A percentile compares a stretch with the other conserved stretches of the same genome.
phyloP scores from a whole-genome alignment of 2,113 vertebrate species.

The Oplegnathus fasciatus region DNA sequence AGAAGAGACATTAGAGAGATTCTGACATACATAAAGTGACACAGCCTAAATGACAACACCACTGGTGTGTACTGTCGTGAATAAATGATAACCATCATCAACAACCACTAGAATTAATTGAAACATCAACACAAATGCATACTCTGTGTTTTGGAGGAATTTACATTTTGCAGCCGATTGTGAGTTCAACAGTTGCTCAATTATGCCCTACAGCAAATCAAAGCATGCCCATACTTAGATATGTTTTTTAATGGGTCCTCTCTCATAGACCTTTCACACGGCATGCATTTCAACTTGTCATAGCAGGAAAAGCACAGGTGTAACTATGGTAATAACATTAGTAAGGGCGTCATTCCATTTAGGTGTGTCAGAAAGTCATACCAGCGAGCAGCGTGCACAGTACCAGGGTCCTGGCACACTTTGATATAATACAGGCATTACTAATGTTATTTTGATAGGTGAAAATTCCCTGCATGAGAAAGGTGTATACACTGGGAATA shows the following conservation, averaged over 20 bases:
- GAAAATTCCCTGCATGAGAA: neutral
- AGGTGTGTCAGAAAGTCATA: constrained; percentile 32
- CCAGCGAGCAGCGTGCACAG: neutral
- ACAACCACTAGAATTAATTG: neutral
- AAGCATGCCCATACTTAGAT: neutral
- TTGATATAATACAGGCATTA: neutral
- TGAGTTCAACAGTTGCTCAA: constrained; percentile 18
- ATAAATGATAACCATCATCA: constrained; percentile 10
- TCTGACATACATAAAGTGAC: neutral
- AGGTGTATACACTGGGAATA: too few species aligned
- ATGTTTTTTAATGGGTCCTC: neutral
- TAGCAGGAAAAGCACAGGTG: constrained; percentile 33
- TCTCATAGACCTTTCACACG: constrained; percentile 25
- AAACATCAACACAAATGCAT: neutral
- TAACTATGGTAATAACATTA: neutral
- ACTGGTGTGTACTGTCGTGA: neutral
- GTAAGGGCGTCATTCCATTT: constrained; percentile 17
- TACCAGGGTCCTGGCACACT: neutral
- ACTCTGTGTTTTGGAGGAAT: neutral
- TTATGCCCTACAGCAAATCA: constrained; percentile 12
- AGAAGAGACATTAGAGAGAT: neutral
- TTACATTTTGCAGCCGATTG: neutral
- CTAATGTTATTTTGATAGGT: neutral
- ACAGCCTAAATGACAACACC: neutral
- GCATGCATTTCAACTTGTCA: constrained; percentile 38